Evolutionary conservation across 2,888 invertebrate genomes (phyloP).

Genomic region (Nephrotoma appendiculata): DNA sequence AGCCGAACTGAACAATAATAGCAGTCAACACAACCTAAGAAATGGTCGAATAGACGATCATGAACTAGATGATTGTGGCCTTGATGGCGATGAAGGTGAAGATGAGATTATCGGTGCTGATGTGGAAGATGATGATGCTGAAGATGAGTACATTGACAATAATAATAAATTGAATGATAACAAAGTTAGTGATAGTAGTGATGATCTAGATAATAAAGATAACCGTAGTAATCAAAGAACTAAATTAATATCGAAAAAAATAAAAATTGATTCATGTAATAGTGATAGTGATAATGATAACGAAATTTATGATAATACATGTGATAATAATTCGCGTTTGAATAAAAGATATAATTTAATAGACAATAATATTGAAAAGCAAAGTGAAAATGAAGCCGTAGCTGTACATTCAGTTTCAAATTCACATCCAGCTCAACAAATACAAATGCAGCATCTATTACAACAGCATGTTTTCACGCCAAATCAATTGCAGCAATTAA

Average conservation of each 20-base stretch:
- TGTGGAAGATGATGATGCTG: background rate
- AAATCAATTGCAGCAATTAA: constrained; percentile 10
- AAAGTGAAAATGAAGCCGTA: background rate
- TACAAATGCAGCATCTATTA: constrained; percentile 10
- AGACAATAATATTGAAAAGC: background rate
- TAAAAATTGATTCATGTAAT: background rate
- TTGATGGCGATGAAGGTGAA: background rate
- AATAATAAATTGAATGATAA: background rate
- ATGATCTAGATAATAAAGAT: background rate
- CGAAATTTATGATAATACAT: background rate
- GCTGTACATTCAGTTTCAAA: background rate
- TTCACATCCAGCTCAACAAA: constrained; percentile 7
- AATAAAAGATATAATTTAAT: background rate
- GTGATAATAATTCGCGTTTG: background rate
- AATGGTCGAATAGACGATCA: background rate
- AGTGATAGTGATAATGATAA: background rate
- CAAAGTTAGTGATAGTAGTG: background rate
- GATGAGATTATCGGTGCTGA: background rate
- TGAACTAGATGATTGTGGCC: background rate
- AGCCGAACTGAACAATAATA: background rate
- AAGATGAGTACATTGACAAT: constrained; percentile 1
- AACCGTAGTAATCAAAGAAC: background rate
- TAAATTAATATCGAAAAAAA: background rate
- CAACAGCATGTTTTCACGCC: constrained; percentile 13
- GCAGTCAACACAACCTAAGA: background rate